phyloP scores from a whole-genome alignment of 2,888 invertebrate genomes.

The Lochmaea crataegi region DNA sequence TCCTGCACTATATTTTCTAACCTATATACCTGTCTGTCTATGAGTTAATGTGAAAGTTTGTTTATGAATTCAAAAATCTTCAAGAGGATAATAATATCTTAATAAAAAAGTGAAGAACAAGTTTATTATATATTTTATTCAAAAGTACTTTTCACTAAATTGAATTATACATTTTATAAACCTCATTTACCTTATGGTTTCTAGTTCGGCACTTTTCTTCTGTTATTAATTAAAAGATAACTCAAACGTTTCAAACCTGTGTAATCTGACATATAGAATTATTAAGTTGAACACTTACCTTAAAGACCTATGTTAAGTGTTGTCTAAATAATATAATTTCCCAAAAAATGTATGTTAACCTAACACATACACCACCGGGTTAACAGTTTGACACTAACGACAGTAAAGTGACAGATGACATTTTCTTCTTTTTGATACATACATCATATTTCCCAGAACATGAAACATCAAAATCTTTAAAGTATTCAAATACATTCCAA shows the following conservation, averaged over 20 bases:
- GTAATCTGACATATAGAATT: background rate
- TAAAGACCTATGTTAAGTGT: background rate
- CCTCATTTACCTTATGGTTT: slow-evolving; percentile 2
- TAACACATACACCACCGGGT: slow-evolving; percentile 25
- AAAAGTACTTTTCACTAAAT: background rate
- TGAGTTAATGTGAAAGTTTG: background rate
- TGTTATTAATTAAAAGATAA: background rate
- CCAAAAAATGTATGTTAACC: slow-evolving; percentile 10
- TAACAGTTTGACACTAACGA: slow-evolving; percentile 10
- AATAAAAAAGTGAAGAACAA: background rate
- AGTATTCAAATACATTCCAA: too few species aligned
- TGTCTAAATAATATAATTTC: slow-evolving; percentile 10
- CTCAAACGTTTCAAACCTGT: background rate
- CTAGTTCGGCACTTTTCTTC: background rate
- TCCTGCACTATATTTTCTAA: too few species aligned
- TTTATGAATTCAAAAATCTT: background rate
- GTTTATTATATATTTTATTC: background rate
- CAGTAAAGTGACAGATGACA: slow-evolving; percentile 16
- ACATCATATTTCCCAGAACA: background rate
- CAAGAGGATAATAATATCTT: background rate
- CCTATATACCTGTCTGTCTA: background rate
- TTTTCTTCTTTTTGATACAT: slow-evolving; percentile 13
- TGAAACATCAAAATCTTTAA: too few species aligned
- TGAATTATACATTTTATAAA: slow-evolving; percentile 10
- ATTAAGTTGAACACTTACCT: background rate